Evolutionary conservation across 2,888 invertebrate species (phyloP).

Genomic region (Nemapogon koenigi): DNA sequence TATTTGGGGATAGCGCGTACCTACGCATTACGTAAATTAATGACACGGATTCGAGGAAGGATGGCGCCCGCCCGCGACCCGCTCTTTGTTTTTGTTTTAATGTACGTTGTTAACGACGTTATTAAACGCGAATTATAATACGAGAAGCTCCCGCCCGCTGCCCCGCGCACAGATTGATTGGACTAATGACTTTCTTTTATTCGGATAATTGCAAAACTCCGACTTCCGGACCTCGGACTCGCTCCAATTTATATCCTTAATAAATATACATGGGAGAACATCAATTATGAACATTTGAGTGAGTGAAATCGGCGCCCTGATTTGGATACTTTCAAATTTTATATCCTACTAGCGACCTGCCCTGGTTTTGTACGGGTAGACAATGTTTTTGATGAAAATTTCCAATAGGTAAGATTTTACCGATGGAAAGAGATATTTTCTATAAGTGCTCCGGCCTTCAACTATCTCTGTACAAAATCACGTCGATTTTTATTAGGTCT

Average conservation of each 20-base stretch:
- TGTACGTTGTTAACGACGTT: conserved; percentile 62
- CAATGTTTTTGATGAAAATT: too few species aligned
- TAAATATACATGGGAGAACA: too few species aligned
- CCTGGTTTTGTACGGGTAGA: too few species aligned
- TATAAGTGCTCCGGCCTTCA: too few species aligned
- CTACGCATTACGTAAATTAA: conserved; percentile 67
- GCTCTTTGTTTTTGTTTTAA: conserved; percentile 58
- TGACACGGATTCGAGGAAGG: conserved; percentile 67
- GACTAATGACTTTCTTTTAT: conserved; percentile 55
- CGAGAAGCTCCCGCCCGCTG: conserved; percentile 25
- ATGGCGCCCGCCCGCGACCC: conserved; percentile 49
- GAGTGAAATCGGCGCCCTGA: too few species aligned
- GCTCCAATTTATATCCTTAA: neutral
- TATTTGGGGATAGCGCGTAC: conserved; percentile 67
- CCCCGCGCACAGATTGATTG: conserved; percentile 38
- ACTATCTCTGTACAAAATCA: too few species aligned
- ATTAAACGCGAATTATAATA: conserved; percentile 58
- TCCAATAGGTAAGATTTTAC: too few species aligned
- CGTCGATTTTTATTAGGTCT: too few species aligned
- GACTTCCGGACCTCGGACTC: conserved; percentile 11
- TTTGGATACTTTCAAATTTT: too few species aligned
- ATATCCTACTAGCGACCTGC: too few species aligned
- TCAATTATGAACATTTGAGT: too few species aligned
- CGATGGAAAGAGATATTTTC: too few species aligned
- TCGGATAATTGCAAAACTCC: conserved; percentile 51